phyloP scores from a whole-genome alignment of 2,888 invertebrate genomes.

The Acrocyrtus sp. region DNA sequence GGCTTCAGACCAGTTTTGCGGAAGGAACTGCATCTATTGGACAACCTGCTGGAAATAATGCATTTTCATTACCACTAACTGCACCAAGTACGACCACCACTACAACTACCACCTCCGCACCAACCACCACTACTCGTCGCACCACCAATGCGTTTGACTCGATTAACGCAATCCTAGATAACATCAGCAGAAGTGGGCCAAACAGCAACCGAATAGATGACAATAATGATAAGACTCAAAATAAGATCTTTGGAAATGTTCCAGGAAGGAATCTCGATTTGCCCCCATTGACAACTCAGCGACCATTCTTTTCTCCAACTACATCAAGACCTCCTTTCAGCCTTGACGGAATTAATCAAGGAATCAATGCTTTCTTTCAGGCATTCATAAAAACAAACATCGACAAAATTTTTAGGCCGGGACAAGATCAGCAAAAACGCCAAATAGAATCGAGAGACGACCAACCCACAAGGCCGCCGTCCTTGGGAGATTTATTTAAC shows the following conservation, averaged over 20 bases:
- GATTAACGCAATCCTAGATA: conserved; percentile 46
- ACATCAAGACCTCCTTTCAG: conserved; percentile 27
- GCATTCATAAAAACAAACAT: conserved; percentile 41
- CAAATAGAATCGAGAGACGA: conserved; percentile 30
- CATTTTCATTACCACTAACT: background rate
- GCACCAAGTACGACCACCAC: conserved; percentile 30
- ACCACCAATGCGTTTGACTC: conserved; percentile 32
- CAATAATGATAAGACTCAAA: conserved; percentile 1
- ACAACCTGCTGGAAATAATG: background rate
- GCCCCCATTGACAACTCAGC: conserved; percentile 8
- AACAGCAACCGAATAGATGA: conserved; percentile 10
- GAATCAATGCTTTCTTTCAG: conserved; percentile 44
- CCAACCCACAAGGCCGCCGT: background rate
- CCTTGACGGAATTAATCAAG: conserved; percentile 40
- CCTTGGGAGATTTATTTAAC: conserved; percentile 21
- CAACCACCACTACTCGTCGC: background rate
- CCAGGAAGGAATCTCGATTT: conserved; percentile 21
- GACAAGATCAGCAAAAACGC: conserved; percentile 8
- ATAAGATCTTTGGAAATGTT: conserved; percentile 28
- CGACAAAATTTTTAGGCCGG: conserved; percentile 24
- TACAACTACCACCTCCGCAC: conserved; percentile 2
- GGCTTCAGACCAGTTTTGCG: conserved; percentile 32
- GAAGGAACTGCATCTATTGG: conserved; percentile 37
- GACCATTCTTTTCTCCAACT: conserved; percentile 8
- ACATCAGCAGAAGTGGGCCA: conserved; percentile 11